phyloP scores from a whole-genome alignment of 2,113 vertebrate species.

The Cacatua alba region DNA sequence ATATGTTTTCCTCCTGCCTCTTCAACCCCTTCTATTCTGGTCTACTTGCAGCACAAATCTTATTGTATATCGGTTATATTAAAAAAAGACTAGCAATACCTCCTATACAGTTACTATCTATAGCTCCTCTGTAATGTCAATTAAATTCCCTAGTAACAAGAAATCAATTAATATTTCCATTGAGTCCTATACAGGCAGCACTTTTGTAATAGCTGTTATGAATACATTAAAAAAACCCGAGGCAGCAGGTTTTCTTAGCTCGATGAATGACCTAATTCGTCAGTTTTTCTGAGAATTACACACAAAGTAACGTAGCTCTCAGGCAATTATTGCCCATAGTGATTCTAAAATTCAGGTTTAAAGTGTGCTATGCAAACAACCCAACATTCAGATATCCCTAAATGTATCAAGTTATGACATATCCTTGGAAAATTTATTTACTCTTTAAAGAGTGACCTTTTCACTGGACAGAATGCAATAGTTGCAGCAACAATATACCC shows the following conservation, averaged over 20 bases:
- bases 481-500: neutral
- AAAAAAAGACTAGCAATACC: neutral
- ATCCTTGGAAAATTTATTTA: neutral
- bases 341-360: neutral
- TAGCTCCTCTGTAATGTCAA: neutral
- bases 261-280: neutral
- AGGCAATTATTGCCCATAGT: neutral
- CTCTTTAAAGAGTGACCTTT: neutral
- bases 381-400: rapidly evolving
- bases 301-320: neutral
- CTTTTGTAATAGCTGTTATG: neutral
- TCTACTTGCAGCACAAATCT: neutral
- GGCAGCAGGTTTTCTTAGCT: neutral
- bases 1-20: neutral
- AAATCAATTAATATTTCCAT: neutral
- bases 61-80: neutral
- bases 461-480: neutral
- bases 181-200: neutral
- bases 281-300: neutral
- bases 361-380: neutral
- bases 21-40: neutral
- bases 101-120: neutral
- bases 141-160: neutral
- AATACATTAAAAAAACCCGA: neutral
- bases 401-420: neutral